These are phyloP conservation scores for Columba guinea DNA, from an alignment of 2,797 vertebrate genomes.

Conservation along the genomic window DNA sequence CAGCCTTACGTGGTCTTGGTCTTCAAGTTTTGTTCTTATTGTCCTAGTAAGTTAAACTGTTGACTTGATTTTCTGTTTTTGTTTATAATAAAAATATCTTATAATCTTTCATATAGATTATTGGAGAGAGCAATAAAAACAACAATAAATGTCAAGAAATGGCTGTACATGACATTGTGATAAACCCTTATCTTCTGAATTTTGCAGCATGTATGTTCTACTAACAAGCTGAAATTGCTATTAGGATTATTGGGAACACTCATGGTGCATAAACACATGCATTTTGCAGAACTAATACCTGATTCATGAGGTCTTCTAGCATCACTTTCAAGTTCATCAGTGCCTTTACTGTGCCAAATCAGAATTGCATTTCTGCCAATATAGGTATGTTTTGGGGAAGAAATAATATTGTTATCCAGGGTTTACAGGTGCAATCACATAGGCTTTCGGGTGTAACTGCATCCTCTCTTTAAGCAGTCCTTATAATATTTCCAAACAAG, in stretches of 20 bases:
- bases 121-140: not conserved
- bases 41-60: not conserved
- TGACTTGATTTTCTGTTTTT: not conserved
- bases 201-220: not conserved
- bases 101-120: not conserved
- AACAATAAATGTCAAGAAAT: not conserved
- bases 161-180: not conserved
- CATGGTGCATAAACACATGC: not conserved
- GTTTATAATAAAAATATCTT: not conserved
- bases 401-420: not conserved
- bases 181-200: not conserved
- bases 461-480: not conserved
- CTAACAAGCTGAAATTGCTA: not conserved
- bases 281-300: not conserved
- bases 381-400: not conserved
- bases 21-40: not conserved
- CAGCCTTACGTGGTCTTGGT: not conserved
- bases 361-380: not conserved
- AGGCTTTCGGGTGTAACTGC: not conserved
- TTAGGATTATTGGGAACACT: not conserved
- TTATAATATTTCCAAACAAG: constrained; percentile 11
- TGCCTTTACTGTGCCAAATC: not conserved
- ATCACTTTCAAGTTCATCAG: not conserved
- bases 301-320: not conserved
- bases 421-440: not conserved